These are phyloP conservation scores for Diorhabda elongata DNA, from an alignment of 1,140 invertebrate genomes.

Conservation along the genomic window DNA sequence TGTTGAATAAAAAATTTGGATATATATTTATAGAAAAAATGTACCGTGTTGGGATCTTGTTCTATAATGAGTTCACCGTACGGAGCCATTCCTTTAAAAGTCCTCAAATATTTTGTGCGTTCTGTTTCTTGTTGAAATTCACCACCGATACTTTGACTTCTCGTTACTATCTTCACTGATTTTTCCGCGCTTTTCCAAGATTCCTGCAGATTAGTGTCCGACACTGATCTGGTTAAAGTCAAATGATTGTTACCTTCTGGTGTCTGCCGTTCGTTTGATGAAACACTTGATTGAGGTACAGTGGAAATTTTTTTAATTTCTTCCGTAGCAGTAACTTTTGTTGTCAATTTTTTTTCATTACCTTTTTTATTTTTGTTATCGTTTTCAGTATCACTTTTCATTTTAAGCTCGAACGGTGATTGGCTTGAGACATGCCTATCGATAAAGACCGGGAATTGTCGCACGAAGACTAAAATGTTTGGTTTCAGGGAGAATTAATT, in stretches of 20 bases:
- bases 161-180: conserved; percentile 21
- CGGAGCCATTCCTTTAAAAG: conserved; percentile 48
- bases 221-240: conserved; percentile 34
- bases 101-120: conserved; percentile 40
- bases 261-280: conserved; percentile 29
- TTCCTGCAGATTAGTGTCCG: conserved; percentile 40
- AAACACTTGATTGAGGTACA: conserved; percentile 23
- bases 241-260: conserved; percentile 36
- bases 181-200: conserved; percentile 38
- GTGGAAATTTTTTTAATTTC: conserved; percentile 21
- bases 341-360: conserved; percentile 28
- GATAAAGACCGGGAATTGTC: conserved; percentile 9
- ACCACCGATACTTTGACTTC: conserved; percentile 25
- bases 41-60: conserved; percentile 15
- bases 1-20: no score
- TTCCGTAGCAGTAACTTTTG: conserved; percentile 17
- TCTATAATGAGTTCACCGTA: conserved; percentile 52
- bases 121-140: conserved; percentile 27
- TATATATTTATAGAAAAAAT: no score
- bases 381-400: conserved; percentile 31
- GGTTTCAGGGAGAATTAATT: conserved; percentile 21
- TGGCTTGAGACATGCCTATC: conserved; percentile 20
- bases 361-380: conserved; percentile 21
- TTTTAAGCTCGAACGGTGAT: conserved; percentile 25
- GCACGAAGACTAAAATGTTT: conserved; percentile 19